phyloP scores from a whole-genome alignment of 2,888 invertebrate genomes.

The Tolmerus cingulatus region DNA sequence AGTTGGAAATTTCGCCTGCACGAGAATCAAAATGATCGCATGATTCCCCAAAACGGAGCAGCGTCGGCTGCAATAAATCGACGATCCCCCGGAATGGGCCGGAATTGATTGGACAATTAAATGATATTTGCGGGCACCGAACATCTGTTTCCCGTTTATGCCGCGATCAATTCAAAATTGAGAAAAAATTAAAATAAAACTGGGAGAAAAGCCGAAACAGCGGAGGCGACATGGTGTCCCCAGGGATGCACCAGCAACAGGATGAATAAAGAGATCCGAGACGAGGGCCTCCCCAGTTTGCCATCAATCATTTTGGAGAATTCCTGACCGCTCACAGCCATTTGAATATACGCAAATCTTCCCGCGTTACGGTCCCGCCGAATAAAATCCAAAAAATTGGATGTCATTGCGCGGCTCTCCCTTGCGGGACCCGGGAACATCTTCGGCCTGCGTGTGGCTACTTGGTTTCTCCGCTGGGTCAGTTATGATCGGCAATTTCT shows the following conservation, averaged over 20 bases:
- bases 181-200: background rate
- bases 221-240: background rate
- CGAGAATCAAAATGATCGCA: background rate
- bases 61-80: background rate
- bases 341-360: conserved; percentile 42
- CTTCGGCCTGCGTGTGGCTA: conserved; percentile 26
- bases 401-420: background rate
- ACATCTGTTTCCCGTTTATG: conserved; percentile 36
- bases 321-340: background rate
- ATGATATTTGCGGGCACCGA: conserved; percentile 1
- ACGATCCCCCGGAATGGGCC: background rate
- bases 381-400: conserved; percentile 8
- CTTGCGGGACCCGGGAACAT: background rate
- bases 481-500: conserved; percentile 24
- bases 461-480: background rate
- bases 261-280: conserved; percentile 15
- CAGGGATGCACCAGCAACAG: background rate
- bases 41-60: background rate
- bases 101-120: conserved; percentile 34
- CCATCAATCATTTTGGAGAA: conserved; percentile 32
- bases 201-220: background rate
- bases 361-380: background rate
- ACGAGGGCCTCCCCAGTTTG: background rate
- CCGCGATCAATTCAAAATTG: conserved; percentile 6
- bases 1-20: background rate